phyloP scores from a whole-genome alignment of 1,140 invertebrate genomes.

The Philaenus spumarius region DNA sequence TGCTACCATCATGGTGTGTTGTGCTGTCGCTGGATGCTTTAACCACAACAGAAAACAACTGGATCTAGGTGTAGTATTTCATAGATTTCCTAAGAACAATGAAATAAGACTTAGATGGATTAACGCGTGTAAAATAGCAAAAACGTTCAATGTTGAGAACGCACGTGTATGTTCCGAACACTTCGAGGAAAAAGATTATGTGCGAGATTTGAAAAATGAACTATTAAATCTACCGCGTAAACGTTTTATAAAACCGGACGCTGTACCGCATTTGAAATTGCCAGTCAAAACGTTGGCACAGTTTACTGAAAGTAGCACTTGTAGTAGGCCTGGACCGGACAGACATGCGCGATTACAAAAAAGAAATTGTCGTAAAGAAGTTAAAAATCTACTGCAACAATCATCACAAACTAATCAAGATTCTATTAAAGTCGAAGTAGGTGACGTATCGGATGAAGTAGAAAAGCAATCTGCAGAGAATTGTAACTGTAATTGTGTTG shows the following conservation, averaged over 20 bases:
- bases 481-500: too few species aligned
- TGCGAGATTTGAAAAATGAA: not conserved
- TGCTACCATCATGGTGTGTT: constrained; percentile 2
- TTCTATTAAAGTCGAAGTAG: too few species aligned
- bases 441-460: too few species aligned
- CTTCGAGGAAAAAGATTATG: not conserved
- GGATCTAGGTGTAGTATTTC: not conserved
- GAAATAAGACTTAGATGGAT: not conserved
- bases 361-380: too few species aligned
- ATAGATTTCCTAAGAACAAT: not conserved
- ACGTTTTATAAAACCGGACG: not conserved
- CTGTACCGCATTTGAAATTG: not conserved
- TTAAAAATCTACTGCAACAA: too few species aligned
- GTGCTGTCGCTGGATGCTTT: not conserved
- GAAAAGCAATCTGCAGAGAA: too few species aligned
- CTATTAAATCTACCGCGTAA: not conserved
- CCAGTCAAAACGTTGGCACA: too few species aligned
- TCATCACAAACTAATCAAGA: too few species aligned
- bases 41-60: not conserved
- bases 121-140: not conserved
- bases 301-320: too few species aligned
- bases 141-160: not conserved
- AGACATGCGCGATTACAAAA: too few species aligned
- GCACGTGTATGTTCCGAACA: not conserved
- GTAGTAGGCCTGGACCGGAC: too few species aligned